These are phyloP conservation scores for Heteromormyrus szaboi DNA, from an alignment of 2,797 vertebrate species.

Conservation along the genomic window DNA sequence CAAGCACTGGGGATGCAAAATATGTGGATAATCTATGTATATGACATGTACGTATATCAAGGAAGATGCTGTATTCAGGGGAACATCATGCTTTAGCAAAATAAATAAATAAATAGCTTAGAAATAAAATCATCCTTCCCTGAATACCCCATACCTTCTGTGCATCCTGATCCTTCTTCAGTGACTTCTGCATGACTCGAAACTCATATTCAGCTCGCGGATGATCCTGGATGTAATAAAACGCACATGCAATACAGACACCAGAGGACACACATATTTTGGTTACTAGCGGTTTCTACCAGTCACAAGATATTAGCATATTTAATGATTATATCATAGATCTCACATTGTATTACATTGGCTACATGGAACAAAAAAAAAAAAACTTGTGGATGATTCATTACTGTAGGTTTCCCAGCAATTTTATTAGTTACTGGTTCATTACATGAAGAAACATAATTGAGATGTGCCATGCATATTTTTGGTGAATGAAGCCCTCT, in stretches of 20 bases:
- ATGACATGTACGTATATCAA: background rate
- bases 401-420: background rate
- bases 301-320: background rate
- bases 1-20: background rate
- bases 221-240: constrained; percentile 69
- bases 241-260: background rate
- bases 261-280: background rate
- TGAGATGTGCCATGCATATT: background rate
- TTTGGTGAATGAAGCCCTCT: background rate
- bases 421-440: background rate
- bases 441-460: background rate
- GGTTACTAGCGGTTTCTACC: background rate
- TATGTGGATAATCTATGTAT: background rate
- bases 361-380: background rate
- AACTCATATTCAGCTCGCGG: constrained; percentile 93
- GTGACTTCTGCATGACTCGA: constrained; percentile 82
- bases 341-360: background rate
- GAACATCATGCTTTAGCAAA: background rate
- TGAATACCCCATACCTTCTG: constrained; percentile 71
- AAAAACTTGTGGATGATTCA: background rate
- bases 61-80: background rate
- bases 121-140: background rate
- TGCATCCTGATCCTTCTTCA: constrained; percentile 70
- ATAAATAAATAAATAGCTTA: background rate
- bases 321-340: background rate